phyloP scores from a whole-genome alignment of 2,797 vertebrate genomes.

The Salarias fasciatus region DNA sequence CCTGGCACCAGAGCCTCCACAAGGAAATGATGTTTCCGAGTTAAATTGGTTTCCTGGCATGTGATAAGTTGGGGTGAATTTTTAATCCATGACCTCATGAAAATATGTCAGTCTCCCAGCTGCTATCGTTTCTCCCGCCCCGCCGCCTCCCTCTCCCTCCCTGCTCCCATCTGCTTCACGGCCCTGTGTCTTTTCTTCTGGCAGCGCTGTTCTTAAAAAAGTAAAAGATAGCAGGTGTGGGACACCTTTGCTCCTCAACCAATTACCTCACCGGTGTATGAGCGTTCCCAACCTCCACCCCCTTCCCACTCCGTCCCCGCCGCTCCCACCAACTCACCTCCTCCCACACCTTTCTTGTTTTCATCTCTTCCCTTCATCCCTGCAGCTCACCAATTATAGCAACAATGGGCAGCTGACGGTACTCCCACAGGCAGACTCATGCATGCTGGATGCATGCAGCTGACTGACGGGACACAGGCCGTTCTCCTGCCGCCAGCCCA shows the following conservation, averaged over 20 bases:
- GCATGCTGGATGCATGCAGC: constrained; percentile 54
- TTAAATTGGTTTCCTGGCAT: constrained; percentile 72
- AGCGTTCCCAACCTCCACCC: constrained; percentile 63
- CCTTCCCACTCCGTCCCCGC: constrained; percentile 46
- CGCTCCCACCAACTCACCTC: constrained; percentile 53
- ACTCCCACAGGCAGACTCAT: constrained; percentile 54
- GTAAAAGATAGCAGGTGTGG: constrained; percentile 64
- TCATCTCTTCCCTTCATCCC: constrained; percentile 64
- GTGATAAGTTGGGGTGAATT: constrained; percentile 68
- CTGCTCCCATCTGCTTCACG: constrained; percentile 24
- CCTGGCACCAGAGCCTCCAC: constrained; percentile 47
- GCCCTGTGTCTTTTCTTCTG: constrained; percentile 37
- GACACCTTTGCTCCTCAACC: constrained; percentile 64
- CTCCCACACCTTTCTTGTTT: constrained; percentile 50
- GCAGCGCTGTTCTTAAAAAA: constrained; percentile 38
- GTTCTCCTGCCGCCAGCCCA: constrained; percentile 45
- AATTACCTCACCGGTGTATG: constrained; percentile 70
- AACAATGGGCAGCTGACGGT: constrained; percentile 46
- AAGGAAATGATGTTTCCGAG: constrained; percentile 65
- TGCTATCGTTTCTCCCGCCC: constrained; percentile 42
- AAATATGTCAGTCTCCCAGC: constrained; percentile 60
- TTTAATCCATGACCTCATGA: constrained; percentile 68
- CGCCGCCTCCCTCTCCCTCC: constrained; percentile 15
- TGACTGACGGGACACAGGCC: constrained; percentile 54
- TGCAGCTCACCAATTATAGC: constrained; percentile 34